Percentiles rank a stretch among this genome's conserved stretches.
Conservation (phyloP, 2,113 vertebrate species). For the Canis aureus region DNA sequence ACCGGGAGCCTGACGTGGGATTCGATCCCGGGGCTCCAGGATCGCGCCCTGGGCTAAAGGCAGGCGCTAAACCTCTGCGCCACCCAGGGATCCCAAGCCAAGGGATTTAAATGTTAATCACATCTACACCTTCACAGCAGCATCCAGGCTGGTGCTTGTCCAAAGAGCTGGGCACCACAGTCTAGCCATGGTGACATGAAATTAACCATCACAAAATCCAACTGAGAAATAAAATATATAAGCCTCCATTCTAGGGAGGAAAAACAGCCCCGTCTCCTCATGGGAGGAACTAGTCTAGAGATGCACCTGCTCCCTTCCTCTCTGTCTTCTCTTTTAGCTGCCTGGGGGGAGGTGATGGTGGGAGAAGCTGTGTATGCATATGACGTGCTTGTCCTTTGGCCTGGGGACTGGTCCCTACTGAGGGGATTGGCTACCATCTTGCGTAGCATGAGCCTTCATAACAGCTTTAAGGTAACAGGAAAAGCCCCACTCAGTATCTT, state of each 20-base stretch:
- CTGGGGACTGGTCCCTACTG: background rate
- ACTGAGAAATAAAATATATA: background rate
- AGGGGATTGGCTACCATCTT: background rate
- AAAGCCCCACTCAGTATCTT: background rate
- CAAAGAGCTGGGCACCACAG: background rate
- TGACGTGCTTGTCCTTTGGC: background rate
- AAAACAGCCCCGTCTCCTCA: background rate
- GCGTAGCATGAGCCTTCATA: background rate
- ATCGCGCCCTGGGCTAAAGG: too few species aligned
- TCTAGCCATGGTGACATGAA: background rate
- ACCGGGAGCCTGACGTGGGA: too few species aligned
- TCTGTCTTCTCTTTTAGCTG: background rate
- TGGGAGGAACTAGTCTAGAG: background rate
- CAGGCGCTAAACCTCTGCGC: too few species aligned
- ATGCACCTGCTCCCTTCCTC: background rate
- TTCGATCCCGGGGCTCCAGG: too few species aligned
- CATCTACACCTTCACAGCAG: background rate
- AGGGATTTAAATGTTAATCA: background rate
- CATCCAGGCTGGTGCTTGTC: background rate
- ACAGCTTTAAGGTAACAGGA: background rate
- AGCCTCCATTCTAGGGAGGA: background rate
- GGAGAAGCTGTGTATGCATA: background rate
- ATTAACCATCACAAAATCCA: background rate
- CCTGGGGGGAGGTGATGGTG: too few species aligned
- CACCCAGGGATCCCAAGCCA: background rate